Evolutionary conservation across 2,113 vertebrate genomes (phyloP), one percentile per base, ranked within the genome.

Genomic region (Corydoras sp.): DNA sequence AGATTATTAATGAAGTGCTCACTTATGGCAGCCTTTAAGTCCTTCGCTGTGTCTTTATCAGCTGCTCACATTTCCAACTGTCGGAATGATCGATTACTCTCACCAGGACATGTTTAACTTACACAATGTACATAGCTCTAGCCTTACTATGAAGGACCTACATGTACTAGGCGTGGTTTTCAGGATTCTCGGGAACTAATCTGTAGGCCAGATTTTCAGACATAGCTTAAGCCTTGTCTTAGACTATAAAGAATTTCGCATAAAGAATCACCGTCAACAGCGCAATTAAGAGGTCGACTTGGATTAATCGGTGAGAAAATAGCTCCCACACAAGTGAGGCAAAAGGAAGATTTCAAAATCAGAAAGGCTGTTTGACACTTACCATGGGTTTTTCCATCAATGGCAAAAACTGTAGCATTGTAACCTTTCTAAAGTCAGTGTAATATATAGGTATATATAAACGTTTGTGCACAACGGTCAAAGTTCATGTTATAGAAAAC

Each of bases 1-100:
- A 82, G 78, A 83, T 85, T 77, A 80, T 81, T 83, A 80, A 88
- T 85, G 83, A 79, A 86, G 68, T 65, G 31, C 68, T 76, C 32
- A 15, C 58, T 65, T 71, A 70, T 65, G 32, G 11, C 53, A 64
- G 56, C 11, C 55, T 50, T 69, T 15, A 65, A 31, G 15, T 43
- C 31, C 12, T 63, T 32, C 56, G 54, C 50, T 60, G 31, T 61
- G 60, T 67, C 58, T 67, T 59, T 64, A 70, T 65, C 66, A 64
- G 15, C 68, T 71, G 56, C 49, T 60, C 62, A 71, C 49, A 48
- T 66, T 66, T 76, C 49, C 18, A 70, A 65, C 48, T 65, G 31
- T 61, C 62, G 10, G 18, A 70, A 54, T 60, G 48, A 68, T 61
- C 51, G 48, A 59, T 66, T 29, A 15, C 31, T 15, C 58, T 68